Evolutionary conservation across 2,113 vertebrate species (phyloP).

Genomic region (Oncorhynchus nerka): DNA sequence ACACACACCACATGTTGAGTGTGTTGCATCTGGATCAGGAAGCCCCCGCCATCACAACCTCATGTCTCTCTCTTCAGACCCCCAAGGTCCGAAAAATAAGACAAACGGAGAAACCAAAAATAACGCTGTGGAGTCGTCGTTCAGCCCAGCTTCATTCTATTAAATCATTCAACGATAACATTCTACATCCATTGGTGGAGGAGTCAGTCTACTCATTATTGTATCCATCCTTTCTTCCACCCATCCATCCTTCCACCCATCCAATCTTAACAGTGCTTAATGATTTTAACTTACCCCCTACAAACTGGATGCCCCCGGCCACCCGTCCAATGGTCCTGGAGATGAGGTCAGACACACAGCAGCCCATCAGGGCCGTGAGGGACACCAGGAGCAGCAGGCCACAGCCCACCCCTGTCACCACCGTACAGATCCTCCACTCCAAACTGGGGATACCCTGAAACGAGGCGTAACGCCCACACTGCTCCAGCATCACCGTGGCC

Average conservation of each 20-base stretch:
- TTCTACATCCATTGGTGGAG: too few relatives aligned
- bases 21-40: background rate
- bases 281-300: constrained; percentile 83
- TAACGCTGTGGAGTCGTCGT: background rate
- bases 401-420: constrained; percentile 91
- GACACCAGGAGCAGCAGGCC: constrained; percentile 95
- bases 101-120: background rate
- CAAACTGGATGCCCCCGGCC: constrained; percentile 94
- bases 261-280: background rate
- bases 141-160: too few relatives aligned
- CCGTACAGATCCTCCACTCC: constrained; percentile 92
- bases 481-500: constrained; percentile 94
- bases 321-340: constrained; percentile 93
- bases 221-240: background rate
- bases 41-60: background rate
- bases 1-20: background rate
- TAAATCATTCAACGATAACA: too few relatives aligned
- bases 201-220: too few relatives aligned
- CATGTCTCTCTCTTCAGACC: background rate
- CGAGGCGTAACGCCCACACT: constrained; percentile 94
- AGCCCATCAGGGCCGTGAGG: constrained; percentile 93
- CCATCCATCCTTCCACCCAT: background rate
- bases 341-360: constrained; percentile 96
- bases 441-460: constrained; percentile 92
- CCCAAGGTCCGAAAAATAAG: background rate